phyloP scores from a whole-genome alignment of 2,797 vertebrate genomes.

The Galago senegalensis region DNA sequence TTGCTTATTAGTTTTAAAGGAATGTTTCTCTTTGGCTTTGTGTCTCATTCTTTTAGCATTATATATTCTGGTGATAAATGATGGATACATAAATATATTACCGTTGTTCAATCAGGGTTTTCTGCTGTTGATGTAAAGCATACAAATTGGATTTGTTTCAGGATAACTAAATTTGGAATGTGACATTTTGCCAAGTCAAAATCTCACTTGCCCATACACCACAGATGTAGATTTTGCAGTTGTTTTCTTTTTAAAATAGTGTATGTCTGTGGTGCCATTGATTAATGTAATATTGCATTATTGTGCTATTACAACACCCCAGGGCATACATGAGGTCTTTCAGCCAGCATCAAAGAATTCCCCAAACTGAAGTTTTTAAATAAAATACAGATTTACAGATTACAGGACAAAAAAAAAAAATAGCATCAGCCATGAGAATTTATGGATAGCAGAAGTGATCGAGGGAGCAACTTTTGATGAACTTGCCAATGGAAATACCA shows the following conservation, averaged over 20 bases:
- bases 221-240: slow-evolving; percentile 75
- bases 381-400: slow-evolving; percentile 79
- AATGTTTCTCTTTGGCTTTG: slow-evolving; percentile 68
- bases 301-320: slow-evolving; percentile 69
- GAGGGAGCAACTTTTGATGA: slow-evolving; percentile 58
- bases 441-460: slow-evolving; percentile 43
- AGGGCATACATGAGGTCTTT: slow-evolving; percentile 61
- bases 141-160: slow-evolving; percentile 73
- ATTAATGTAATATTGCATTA: slow-evolving; percentile 78
- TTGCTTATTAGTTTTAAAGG: slow-evolving; percentile 77
- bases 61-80: slow-evolving; percentile 62
- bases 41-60: slow-evolving; percentile 69
- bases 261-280: slow-evolving; percentile 60
- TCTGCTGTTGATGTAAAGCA: slow-evolving; percentile 67
- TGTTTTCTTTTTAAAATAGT: slow-evolving; percentile 78
- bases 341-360: slow-evolving; percentile 70
- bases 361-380: slow-evolving; percentile 72
- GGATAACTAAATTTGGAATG: slow-evolving; percentile 70
- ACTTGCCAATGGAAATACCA: slow-evolving; percentile 35
- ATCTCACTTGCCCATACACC: slow-evolving; percentile 72
- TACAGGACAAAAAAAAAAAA: not conserved
- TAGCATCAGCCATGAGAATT: slow-evolving; percentile 51
- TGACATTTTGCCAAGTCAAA: slow-evolving; percentile 74
- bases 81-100: slow-evolving; percentile 62
- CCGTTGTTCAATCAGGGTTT: slow-evolving; percentile 69